Evolutionary conservation across 2,113 vertebrate genomes (phyloP).

Genomic region (Gavia stellata): DNA sequence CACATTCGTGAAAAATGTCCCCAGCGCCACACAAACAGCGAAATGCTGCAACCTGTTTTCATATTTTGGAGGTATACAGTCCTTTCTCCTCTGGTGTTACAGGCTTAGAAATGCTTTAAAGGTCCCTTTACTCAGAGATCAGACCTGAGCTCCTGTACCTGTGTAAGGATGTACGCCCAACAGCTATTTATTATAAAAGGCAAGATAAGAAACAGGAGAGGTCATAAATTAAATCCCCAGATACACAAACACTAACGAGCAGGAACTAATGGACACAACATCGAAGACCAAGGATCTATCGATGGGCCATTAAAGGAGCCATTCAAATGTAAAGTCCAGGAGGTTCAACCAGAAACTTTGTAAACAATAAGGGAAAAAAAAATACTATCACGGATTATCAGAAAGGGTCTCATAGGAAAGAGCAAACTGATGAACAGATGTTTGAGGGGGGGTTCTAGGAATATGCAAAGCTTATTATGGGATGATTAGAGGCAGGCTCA

Average conservation of each 20-base stretch:
- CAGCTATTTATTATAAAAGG: accelerated
- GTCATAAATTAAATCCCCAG: background rate
- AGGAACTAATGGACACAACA: background rate
- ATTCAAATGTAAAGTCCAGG: background rate
- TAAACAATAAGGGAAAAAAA: background rate
- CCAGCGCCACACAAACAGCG: background rate
- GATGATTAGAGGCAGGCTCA: background rate
- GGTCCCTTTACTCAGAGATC: background rate
- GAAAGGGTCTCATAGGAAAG: background rate
- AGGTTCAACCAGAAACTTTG: background rate
- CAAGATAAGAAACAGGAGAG: background rate
- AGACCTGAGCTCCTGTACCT: background rate
- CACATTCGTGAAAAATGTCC: background rate
- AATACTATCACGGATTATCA: background rate
- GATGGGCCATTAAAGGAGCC: background rate
- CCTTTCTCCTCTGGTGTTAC: background rate
- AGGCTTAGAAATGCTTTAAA: background rate
- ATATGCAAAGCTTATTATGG: background rate
- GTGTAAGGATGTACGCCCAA: accelerated
- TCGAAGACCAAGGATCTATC: background rate
- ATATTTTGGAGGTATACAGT: background rate
- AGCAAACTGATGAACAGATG: background rate
- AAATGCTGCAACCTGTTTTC: background rate
- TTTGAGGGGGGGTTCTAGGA: background rate
- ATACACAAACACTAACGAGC: background rate